Percentiles rank a stretch among this genome's conserved stretches.
Conservation (phyloP, 2,888 invertebrate species). For the Cinara cedri region DNA sequence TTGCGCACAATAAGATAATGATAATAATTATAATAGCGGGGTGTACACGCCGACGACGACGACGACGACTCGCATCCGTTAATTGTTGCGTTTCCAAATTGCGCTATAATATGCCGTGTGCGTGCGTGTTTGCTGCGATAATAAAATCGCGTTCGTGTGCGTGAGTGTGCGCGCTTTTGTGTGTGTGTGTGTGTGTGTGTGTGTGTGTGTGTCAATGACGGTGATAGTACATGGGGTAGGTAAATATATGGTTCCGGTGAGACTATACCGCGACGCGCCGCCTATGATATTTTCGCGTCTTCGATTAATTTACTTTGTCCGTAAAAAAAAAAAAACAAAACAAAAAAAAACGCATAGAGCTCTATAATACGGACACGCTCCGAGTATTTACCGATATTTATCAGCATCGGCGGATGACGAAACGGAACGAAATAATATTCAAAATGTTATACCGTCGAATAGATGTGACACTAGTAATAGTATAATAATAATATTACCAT, state of each 20-base stretch:
- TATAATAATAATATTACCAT: too few species aligned
- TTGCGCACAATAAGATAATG: too few species aligned
- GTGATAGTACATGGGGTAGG: conserved; percentile 2
- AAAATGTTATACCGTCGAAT: too few species aligned
- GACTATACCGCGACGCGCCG: conserved; percentile 34
- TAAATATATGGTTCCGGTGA: conserved; percentile 45
- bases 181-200: neutral
- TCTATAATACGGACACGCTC: too few species aligned
- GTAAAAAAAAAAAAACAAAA: too few species aligned
- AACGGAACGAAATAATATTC: too few species aligned
- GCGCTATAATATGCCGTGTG: neutral
- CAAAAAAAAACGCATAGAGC: too few species aligned
- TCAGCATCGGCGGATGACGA: too few species aligned
- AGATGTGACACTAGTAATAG: too few species aligned
- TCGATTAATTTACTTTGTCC: neutral
- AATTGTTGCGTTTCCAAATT: conserved; percentile 2
- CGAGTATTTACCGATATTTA: too few species aligned
- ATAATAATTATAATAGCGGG: too few species aligned
- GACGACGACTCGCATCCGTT: conserved; percentile 12
- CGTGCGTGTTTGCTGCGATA: too few species aligned
- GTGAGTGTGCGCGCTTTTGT: neutral
- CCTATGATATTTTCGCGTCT: conserved; percentile 1
- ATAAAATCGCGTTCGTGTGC: neutral
- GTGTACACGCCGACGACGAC: conserved; percentile 3
- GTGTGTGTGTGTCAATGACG: neutral